phyloP scores from a whole-genome alignment of 1,140 invertebrate genomes.

The Goniozus legneri region DNA sequence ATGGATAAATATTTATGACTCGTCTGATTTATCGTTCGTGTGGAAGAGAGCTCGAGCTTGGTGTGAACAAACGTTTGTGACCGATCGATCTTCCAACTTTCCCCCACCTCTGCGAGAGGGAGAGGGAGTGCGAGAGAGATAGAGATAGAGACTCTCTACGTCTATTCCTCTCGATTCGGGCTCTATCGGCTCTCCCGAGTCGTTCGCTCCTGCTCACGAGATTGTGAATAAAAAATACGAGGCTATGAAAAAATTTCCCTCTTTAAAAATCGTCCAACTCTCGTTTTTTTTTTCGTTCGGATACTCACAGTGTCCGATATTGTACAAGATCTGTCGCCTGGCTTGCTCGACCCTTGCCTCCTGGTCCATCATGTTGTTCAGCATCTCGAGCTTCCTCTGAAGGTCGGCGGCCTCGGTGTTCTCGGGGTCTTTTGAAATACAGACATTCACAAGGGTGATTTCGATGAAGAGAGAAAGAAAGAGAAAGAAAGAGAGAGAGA shows the following conservation, averaged over 20 bases:
- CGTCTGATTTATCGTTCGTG: too few species aligned
- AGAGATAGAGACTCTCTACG: slow-evolving; percentile 2
- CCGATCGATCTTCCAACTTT: too few species aligned
- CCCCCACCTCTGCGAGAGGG: too few species aligned
- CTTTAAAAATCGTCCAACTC: too few species aligned
- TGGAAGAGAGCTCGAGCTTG: too few species aligned
- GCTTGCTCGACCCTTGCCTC: slow-evolving; percentile 66
- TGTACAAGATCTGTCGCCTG: slow-evolving; percentile 64
- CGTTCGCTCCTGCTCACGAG: too few species aligned
- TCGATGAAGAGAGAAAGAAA: neutral
- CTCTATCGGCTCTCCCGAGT: too few species aligned
- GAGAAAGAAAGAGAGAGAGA: neutral
- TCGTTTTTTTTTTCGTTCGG: too few species aligned
- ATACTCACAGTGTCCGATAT: slow-evolving; percentile 67
- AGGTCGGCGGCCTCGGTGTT: slow-evolving; percentile 86
- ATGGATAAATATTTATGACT: too few species aligned
- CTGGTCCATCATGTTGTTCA: slow-evolving; percentile 87
- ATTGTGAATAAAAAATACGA: too few species aligned
- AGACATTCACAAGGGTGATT: slow-evolving; percentile 26
- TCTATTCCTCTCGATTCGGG: too few species aligned
- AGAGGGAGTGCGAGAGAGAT: neutral
- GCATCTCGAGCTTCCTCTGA: slow-evolving; percentile 85
- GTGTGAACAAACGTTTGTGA: too few species aligned
- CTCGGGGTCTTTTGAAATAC: slow-evolving; percentile 71
- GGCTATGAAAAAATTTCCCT: neutral